Evolutionary conservation across 2,113 vertebrate genomes (phyloP).

Genomic region (Dasyprocta punctata): DNA sequence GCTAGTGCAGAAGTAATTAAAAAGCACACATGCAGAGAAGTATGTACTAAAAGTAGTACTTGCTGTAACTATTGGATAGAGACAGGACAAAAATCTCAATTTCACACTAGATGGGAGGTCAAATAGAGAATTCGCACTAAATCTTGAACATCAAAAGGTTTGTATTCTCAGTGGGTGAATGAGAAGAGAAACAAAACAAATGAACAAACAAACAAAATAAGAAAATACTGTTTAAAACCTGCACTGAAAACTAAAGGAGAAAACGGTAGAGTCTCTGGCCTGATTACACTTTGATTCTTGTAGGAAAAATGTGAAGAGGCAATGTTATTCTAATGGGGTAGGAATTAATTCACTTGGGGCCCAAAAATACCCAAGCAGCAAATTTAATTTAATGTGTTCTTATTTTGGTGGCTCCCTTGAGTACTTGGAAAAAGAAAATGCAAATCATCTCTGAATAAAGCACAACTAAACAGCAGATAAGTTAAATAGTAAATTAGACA

Average conservation of each 20-base stretch:
- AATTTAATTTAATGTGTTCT: constrained; percentile 2
- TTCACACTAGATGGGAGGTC: background rate
- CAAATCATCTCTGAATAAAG: background rate
- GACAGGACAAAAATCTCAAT: background rate
- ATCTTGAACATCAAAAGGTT: background rate
- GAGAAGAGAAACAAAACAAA: background rate
- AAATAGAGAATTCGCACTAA: background rate
- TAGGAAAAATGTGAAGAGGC: background rate
- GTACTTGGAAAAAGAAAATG: background rate
- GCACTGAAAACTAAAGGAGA: background rate
- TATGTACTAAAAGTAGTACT: background rate
- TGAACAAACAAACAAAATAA: background rate
- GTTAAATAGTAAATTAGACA: background rate
- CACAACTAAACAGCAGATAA: background rate
- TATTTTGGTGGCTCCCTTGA: background rate
- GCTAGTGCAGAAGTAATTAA: background rate
- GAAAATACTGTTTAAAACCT: background rate
- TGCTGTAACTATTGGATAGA: background rate
- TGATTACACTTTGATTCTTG: constrained; percentile 1
- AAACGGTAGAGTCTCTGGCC: background rate
- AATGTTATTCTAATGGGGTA: background rate
- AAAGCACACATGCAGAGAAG: background rate
- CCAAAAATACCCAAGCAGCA: background rate
- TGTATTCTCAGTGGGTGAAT: background rate
- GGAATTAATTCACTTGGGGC: constrained; percentile 1